Base-by-base conservation (phyloP, 1,140 invertebrate species). In the Amyelois transitella region DNA sequence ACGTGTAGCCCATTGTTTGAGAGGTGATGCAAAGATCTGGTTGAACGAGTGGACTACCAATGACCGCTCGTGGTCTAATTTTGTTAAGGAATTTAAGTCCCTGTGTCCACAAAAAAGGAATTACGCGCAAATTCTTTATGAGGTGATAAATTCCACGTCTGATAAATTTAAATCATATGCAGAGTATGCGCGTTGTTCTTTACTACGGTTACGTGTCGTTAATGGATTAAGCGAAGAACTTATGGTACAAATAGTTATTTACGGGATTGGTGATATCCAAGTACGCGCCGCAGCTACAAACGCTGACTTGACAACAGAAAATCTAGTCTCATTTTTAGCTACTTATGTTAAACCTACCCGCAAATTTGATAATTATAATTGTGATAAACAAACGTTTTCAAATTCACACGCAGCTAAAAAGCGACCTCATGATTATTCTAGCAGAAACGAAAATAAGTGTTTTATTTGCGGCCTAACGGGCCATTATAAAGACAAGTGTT, bases 11-110 rank as follows among this genome's bases (percentile, higher is more conserved):
- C 21, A 21, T 32, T 61, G 58, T 17, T 19, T 62, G 3, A 64
- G 57, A 19, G 62, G 62, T 32, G 66, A 64, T 6, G 62, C 62
- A 3, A 53, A 51, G 21, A 47, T 51, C 1, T 64, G 66, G 62
- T 43, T 67, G 1, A 47, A 56, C 22, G 60, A 65, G 21, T 65
- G 63, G 63, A 50, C 60, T 0, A 60, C 52, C 0, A 62, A 50
- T 44, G 66, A 69, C 38, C 14, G 63, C 0, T 53, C 53, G 0
- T 69, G 60, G 63, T 47, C 51, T 18, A 69, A 66, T 43, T 69
- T 69, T 51, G 61, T 56, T 43, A 21, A 14, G 2, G 66, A 69
- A 28, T 65, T 69, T 52, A 58, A 43, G 6, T 10, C 59, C 12
- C 48, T 68, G 5, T 65, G 59, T 19, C 55, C 63, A 1, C n/a